Evolutionary conservation across 2,113 vertebrate genomes (phyloP).

Genomic region (Solenodon paradoxus): DNA sequence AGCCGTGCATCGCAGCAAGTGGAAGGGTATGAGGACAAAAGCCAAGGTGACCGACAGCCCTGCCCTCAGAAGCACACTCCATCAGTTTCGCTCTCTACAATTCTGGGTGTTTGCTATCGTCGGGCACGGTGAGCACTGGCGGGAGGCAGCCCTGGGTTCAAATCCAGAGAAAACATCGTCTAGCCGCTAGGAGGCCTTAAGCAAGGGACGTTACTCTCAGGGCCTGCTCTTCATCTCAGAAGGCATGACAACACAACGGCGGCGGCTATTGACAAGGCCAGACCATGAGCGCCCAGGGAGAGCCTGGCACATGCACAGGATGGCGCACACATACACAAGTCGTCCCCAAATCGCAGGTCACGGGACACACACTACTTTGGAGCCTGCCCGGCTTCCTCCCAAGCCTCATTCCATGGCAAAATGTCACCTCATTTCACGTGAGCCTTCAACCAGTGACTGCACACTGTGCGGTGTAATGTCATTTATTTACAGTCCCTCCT

Average conservation of each 20-base stretch:
- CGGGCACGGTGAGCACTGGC: neutral
- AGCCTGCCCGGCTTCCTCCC: neutral
- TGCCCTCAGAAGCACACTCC: neutral
- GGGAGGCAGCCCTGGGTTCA: neutral
- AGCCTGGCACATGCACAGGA: no score
- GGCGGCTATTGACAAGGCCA: no score
- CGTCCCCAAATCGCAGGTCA: neutral
- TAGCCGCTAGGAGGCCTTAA: neutral
- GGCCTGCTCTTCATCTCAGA: neutral
- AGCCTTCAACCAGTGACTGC: accelerated
- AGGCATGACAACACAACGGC: no score
- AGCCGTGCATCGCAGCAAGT: neutral
- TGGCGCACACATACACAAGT: accelerated
- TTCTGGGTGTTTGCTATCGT: neutral
- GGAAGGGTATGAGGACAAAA: neutral
- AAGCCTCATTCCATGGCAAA: no score
- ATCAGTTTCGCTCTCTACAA: neutral
- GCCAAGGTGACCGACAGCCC: no score
- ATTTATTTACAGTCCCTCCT: neutral
- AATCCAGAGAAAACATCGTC: neutral
- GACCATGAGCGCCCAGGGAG: no score
- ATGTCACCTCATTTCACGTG: neutral
- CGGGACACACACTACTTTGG: neutral
- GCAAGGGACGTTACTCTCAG: neutral
- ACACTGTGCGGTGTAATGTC: accelerated